phyloP scores from a whole-genome alignment of 2,797 vertebrate genomes.

The Tachyglossus aculeatus region DNA sequence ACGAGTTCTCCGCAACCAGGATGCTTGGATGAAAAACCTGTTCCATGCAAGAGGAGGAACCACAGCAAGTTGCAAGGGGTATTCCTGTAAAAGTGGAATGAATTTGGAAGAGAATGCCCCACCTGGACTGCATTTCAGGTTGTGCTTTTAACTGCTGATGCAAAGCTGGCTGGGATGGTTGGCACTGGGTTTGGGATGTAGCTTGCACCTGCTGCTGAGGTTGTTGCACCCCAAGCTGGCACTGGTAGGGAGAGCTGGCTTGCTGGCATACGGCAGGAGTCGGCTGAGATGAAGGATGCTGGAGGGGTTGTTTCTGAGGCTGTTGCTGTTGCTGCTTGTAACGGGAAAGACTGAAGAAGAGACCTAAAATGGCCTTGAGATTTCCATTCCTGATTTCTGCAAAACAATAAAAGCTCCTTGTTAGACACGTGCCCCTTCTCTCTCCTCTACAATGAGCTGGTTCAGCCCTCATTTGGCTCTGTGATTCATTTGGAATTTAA shows the following conservation, averaged over 20 bases:
- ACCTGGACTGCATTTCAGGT: conserved; percentile 99
- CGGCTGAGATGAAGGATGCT: conserved; percentile 71
- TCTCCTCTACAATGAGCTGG: fast-evolving
- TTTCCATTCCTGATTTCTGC: conserved; percentile 98
- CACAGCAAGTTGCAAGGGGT: fast-evolving
- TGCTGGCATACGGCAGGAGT: conserved; percentile 78
- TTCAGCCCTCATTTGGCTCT: background rate
- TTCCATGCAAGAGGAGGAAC: background rate
- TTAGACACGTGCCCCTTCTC: background rate
- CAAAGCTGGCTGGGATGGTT: conserved; percentile 64
- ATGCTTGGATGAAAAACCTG: fast-evolving
- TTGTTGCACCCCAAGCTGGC: conserved; percentile 65
- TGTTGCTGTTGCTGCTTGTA: conserved; percentile 94
- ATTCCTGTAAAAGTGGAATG: background rate
- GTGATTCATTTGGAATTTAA: fast-evolving
- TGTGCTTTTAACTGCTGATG: conserved; percentile 85
- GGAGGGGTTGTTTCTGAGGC: conserved; percentile 76
- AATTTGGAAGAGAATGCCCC: conserved; percentile 8
- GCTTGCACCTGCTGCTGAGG: conserved; percentile 74
- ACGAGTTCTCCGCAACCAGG: background rate
- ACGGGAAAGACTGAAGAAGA: conserved; percentile 97
- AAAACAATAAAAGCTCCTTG: conserved; percentile 57
- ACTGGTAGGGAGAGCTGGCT: conserved; percentile 63
- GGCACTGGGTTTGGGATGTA: conserved; percentile 69
- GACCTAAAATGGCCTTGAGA: conserved; percentile 96